Conservation (phyloP, 2,113 vertebrate genomes). For the Tauraco erythrolophus region DNA sequence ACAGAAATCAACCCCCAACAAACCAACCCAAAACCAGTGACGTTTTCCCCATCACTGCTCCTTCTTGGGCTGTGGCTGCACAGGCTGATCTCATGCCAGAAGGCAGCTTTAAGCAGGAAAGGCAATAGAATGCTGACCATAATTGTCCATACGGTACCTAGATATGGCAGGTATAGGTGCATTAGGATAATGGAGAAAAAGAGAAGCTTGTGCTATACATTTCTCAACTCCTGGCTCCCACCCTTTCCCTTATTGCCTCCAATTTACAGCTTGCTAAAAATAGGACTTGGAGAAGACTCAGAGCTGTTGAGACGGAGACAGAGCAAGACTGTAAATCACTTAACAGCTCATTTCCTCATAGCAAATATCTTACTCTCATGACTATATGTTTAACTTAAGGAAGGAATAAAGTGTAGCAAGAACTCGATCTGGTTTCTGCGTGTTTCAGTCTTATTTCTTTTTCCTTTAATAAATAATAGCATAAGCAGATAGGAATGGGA, state of each 20-base stretch:
- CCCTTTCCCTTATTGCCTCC: not conserved
- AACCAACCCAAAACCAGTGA: not conserved
- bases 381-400: not conserved
- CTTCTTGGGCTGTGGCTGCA: not conserved
- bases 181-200: not conserved
- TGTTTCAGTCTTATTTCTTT: not conserved
- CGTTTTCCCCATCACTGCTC: fast-evolving
- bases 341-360: slow-evolving; percentile 57
- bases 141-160: fast-evolving
- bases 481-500: not conserved
- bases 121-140: fast-evolving
- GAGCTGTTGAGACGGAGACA: not conserved
- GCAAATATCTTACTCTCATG: not conserved
- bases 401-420: not conserved
- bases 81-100: not conserved
- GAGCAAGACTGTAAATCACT: slow-evolving; percentile 24
- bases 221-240: not conserved
- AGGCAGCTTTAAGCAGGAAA: not conserved
- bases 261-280: slow-evolving; percentile 42
- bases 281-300: not conserved
- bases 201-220: fast-evolving
- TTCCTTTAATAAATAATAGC: not conserved
- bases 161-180: not conserved
- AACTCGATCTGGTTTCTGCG: not conserved
- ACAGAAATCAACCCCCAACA: not conserved